These are phyloP conservation scores for Stenodema calcarata DNA, from an alignment of 2,888 invertebrate species.

Conservation along the genomic window DNA sequence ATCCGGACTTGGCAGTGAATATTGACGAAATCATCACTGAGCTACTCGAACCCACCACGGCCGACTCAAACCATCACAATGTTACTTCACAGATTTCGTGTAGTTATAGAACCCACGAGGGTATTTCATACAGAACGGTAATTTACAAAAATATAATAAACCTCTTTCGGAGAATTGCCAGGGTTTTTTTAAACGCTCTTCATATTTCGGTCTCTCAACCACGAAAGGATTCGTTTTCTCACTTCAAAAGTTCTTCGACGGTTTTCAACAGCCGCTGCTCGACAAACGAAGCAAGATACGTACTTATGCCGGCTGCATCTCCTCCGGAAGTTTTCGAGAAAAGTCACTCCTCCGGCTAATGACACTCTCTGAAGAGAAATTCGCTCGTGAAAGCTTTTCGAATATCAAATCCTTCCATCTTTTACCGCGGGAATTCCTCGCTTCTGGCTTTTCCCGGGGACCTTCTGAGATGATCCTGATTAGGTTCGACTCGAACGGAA, in stretches of 20 bases:
- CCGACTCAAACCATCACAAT: no score
- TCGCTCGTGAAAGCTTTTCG: neutral
- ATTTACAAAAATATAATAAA: no score
- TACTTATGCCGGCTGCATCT: neutral
- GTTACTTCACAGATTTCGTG: no score
- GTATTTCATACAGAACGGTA: no score
- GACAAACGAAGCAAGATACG: neutral
- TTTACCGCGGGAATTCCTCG: neutral
- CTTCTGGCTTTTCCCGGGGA: neutral
- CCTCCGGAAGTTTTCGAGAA: neutral
- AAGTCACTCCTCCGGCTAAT: neutral
- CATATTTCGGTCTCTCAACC: neutral
- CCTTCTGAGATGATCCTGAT: neutral
- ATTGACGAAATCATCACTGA: no score
- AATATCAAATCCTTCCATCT: neutral
- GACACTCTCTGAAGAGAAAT: neutral
- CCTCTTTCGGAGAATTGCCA: no score
- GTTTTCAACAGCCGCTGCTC: neutral
- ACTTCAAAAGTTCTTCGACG: constrained; percentile 7
- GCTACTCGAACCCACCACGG: no score
- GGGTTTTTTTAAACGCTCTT: neutral
- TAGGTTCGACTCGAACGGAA: neutral
- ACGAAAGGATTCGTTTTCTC: neutral
- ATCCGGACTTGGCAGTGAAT: no score
- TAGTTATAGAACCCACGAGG: no score